Evolutionary conservation across 2,797 vertebrate genomes (phyloP), one percentile per base, ranked within the genome.

Genomic region (Yasuhikotakia modesta): DNA sequence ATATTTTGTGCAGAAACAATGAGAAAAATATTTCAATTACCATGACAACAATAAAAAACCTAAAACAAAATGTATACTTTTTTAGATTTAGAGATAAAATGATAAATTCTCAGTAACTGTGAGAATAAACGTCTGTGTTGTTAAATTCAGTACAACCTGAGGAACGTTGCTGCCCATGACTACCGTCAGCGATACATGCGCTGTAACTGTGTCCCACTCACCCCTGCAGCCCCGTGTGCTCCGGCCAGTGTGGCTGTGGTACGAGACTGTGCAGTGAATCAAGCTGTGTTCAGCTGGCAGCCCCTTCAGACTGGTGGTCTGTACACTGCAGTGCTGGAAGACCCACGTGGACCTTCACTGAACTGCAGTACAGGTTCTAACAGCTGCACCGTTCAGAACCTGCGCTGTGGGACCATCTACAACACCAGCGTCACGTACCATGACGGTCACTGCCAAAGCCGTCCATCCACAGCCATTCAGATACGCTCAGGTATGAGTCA

Each of bases 371-470:
- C 86, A 57, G 63, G 65, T 67, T 79, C 71, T 0, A 70, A 73
- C 77, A 91, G 83, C 83, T 93, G 92, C 69, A 84, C 43, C 55
- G 83, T 93, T 72, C 1, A 12, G 7, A 67, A 82, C 24, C 83
- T 91, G 78, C 84, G 75, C 22, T 94, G 92, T 43, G 92, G 91
- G 35, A 82, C 71, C 76, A 89, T 16, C 21, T 93, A 92, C 84
- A 88, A 61, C 0, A 84, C 91, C 82, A 88, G 75, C 0, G 91
- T 93, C 60, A 87, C 58, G 50, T 82, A 86, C 73, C 5, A 65
- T 0, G 82, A 91, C 13, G 90, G 85, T 70, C 76, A 21, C 32
- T 94, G 92, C 76, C 22, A 5, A 1, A 86, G 89, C 74, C 53
- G 45, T 7, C 85, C 81, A 30, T 92, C 92, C 0, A 17, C 81